Conservation (phyloP, 2,113 vertebrate genomes). For the Conger conger region DNA sequence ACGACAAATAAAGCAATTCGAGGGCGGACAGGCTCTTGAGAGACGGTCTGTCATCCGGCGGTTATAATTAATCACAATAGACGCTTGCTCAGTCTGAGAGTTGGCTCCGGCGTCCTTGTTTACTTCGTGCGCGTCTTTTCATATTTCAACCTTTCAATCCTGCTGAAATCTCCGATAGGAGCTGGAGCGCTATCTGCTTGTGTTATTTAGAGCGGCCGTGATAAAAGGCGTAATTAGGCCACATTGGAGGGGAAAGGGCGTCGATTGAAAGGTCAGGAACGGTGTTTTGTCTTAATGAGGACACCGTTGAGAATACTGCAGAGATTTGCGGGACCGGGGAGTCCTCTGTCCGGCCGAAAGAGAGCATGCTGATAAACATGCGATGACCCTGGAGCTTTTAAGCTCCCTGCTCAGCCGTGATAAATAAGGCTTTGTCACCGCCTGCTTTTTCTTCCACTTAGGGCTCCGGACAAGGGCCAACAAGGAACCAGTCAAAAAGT, state of each 20-base stretch:
- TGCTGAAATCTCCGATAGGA: background rate
- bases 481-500: background rate
- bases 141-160: slow-evolving; percentile 20
- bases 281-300: slow-evolving; percentile 65
- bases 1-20: background rate
- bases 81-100: background rate
- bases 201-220: slow-evolving; percentile 55
- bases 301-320: slow-evolving; percentile 44
- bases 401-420: background rate
- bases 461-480: background rate
- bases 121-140: background rate
- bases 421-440: background rate
- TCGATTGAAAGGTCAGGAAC: slow-evolving; percentile 62
- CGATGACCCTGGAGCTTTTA: background rate
- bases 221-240: slow-evolving; percentile 66
- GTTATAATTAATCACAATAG: background rate
- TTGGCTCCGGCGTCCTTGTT: background rate
- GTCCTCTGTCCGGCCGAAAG: background rate
- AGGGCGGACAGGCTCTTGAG: background rate
- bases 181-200: slow-evolving; percentile 24
- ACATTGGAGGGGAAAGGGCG: slow-evolving; percentile 59
- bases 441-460: background rate
- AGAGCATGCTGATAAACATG: background rate
- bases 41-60: background rate
- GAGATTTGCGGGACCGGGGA: background rate